Evolutionary conservation across 2,888 invertebrate species (phyloP), one percentile per base, ranked within the genome.

Genomic region (Timema cristinae): DNA sequence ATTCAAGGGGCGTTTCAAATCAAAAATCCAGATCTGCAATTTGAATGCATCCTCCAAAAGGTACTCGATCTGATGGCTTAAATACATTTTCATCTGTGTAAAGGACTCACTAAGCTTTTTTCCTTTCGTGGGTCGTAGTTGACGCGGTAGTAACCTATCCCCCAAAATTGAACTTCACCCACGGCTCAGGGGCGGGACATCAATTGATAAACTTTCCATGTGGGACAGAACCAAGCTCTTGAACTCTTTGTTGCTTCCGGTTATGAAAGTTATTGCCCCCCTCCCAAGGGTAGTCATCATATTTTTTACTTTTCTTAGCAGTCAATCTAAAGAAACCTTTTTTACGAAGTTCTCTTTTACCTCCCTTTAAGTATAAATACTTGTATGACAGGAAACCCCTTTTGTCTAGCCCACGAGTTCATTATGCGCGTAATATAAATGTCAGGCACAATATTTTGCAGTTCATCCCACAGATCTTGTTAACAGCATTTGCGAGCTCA

Each of bases 341-440:
- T 79, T 96, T 95, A 0, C 86, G 90, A 6, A 95, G 81, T 6
- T 83, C 83, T 75, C 86, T 90, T 47, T 71, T 63, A 7, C 74
- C 71, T 49, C 75, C n/a, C 74, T 7, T 71, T 68, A 48, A 54
- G 16, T 56, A 85, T 83, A 11, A 72, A 77, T 1, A 92, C 90
- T 1, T 83, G 86, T 5, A 97, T 83, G 0, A 95, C 85, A 0
- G 96, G 96, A 78, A 90, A 91, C 0, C 96, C 96, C 90, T 90
- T 94, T 82, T 96, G 95, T 59, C 87, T 86, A 0, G 94, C 95
- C 93, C 94, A 97, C 0, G 95, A 94, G 78, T 92, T 89, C 92
- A 96, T 92, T 73, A 93, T 87, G 59, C 81, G 85, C 77, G 82
- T 83, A 6, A 90, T 79, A 79, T 86, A 85, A 7, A 90, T 82